Percentiles rank a stretch among this genome's conserved stretches.
Conservation (phyloP, 2,113 vertebrate genomes). For the Melanerpes formicivorus region DNA sequence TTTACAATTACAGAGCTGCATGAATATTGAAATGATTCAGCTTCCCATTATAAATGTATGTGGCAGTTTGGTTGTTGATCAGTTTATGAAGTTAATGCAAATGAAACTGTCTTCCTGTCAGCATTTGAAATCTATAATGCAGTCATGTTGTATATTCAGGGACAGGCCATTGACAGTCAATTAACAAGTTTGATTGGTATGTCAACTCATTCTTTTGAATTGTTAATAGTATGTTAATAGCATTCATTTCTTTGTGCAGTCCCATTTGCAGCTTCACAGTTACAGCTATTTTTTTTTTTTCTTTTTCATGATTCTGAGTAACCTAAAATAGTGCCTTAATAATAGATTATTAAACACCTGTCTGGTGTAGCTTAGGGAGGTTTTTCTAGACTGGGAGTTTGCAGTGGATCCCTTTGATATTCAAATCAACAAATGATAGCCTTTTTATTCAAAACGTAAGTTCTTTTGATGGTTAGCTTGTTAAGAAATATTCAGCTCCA, state of each 20-base stretch:
- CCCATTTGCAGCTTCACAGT: slow-evolving; percentile 87
- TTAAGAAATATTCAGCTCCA: slow-evolving; percentile 87
- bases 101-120: slow-evolving; percentile 99
- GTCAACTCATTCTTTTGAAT: slow-evolving; percentile 99
- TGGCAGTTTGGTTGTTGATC: slow-evolving; percentile 98
- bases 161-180: slow-evolving; percentile 99
- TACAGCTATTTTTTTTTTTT: slow-evolving; percentile 84
- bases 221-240: slow-evolving; percentile 99
- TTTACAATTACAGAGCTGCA: slow-evolving; percentile 93
- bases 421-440: slow-evolving; percentile 95
- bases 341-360: slow-evolving; percentile 99
- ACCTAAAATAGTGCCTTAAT: slow-evolving; percentile 96
- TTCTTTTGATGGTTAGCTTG: slow-evolving; percentile 85
- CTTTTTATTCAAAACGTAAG: slow-evolving; percentile 89
- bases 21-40: slow-evolving; percentile 95
- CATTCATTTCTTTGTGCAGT: slow-evolving; percentile 89
- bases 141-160: slow-evolving; percentile 97
- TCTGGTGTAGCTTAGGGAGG: slow-evolving; percentile 91
- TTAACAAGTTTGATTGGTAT: slow-evolving; percentile 99
- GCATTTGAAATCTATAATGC: slow-evolving; percentile 96
- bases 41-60: slow-evolving; percentile 97
- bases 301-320: slow-evolving; percentile 82
- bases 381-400: slow-evolving; percentile 89
- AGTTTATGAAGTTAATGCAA: slow-evolving; percentile 99
- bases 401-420: slow-evolving; percentile 94